Percentiles rank a stretch among this genome's conserved stretches.
phyloP scores from a whole-genome alignment of 2,888 invertebrate genomes.

The Agapostemon virescens region DNA sequence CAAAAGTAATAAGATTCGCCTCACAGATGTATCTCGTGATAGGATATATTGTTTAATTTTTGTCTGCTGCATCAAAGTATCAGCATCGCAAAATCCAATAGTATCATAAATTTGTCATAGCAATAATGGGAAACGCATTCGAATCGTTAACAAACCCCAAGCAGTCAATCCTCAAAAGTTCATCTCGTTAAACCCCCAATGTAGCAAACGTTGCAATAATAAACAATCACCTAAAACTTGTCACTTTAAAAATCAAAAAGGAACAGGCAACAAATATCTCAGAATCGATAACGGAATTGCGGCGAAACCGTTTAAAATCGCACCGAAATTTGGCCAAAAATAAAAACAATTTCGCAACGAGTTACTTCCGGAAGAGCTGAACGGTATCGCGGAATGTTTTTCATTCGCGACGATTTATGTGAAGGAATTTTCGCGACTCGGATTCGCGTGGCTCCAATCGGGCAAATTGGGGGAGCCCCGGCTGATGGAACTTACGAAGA shows the following conservation, averaged over 20 bases:
- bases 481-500: conserved; percentile 58
- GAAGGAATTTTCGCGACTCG: conserved; percentile 29
- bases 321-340: too few species aligned
- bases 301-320: not conserved
- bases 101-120: too few species aligned
- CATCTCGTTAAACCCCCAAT: too few species aligned
- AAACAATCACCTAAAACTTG: not conserved
- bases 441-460: conserved; percentile 51
- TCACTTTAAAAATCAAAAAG: not conserved
- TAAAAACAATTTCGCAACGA: not conserved
- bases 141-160: too few species aligned
- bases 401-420: conserved; percentile 21
- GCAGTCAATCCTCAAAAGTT: too few species aligned
- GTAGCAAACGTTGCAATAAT: not conserved
- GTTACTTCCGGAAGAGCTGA: not conserved
- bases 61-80: too few species aligned
- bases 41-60: not conserved
- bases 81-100: too few species aligned
- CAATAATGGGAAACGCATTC: too few species aligned
- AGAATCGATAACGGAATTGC: not conserved
- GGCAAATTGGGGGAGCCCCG: conserved; percentile 56
- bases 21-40: not conserved
- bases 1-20: too few species aligned
- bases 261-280: not conserved
- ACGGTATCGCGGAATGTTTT: conserved; percentile 22